Percentiles rank a stretch among this genome's conserved stretches.
Conservation (phyloP, 2,113 vertebrate species). For the Oenanthe oenanthe region DNA sequence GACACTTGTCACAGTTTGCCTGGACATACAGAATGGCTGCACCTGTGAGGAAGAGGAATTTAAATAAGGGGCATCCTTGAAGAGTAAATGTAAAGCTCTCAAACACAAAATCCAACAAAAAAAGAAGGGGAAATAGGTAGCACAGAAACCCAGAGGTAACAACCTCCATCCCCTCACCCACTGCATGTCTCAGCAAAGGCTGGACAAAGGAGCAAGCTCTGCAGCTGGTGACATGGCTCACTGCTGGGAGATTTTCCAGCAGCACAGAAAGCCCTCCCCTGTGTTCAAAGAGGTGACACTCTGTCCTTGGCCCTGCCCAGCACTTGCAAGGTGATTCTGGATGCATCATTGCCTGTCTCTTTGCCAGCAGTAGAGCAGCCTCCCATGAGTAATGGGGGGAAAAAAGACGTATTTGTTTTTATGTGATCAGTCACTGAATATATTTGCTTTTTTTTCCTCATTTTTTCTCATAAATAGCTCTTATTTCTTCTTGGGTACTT, state of each 20-base stretch:
- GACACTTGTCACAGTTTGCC: neutral
- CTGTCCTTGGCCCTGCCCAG: neutral
- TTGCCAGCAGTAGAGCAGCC: neutral
- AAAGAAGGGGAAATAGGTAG: neutral
- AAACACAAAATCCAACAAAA: neutral
- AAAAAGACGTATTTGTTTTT: neutral
- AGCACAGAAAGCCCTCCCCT: neutral
- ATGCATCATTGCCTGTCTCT: neutral
- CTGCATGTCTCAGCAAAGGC: neutral
- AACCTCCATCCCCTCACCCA: neutral
- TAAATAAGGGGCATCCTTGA: neutral
- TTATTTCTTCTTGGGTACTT: neutral
- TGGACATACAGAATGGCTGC: neutral
- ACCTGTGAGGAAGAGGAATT: neutral
- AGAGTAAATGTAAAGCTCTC: neutral
- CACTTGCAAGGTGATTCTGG: neutral
- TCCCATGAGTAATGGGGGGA: neutral
- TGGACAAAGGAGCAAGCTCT: neutral
- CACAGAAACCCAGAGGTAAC: neutral
- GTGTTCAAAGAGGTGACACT: neutral
- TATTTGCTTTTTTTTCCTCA: neutral
- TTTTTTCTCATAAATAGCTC: neutral
- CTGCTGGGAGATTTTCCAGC: neutral
- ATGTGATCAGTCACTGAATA: neutral
- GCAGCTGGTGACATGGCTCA: accelerated